phyloP scores from a whole-genome alignment of 2,888 invertebrate species.

The Nycteola revayana region DNA sequence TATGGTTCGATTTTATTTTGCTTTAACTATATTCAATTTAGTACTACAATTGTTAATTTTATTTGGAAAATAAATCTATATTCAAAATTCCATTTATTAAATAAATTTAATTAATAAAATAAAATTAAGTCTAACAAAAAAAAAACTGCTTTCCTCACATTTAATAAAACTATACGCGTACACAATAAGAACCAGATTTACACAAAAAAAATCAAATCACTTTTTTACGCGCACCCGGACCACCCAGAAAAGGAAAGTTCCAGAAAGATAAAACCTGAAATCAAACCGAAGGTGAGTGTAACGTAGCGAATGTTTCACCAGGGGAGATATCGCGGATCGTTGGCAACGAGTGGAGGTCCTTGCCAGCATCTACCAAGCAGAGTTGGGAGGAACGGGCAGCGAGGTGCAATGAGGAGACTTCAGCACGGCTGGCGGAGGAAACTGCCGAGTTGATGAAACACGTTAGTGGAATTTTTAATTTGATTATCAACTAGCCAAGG shows the following conservation, averaged over 20 bases:
- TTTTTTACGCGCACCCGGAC: conserved; percentile 27
- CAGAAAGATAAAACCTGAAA: conserved; percentile 18
- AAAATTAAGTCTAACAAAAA: no score
- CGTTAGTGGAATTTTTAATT: conserved; percentile 49
- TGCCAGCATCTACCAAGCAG: conserved; percentile 93
- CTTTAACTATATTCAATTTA: no score
- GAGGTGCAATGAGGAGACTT: conserved; percentile 93
- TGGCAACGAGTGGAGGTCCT: conserved; percentile 95
- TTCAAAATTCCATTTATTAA: no score
- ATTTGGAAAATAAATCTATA: no score
- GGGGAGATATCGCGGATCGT: conserved; percentile 87
- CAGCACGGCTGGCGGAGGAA: conserved; percentile 84
- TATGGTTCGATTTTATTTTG: no score
- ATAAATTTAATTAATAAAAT: no score
- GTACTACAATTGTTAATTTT: no score
- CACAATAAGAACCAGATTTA: conserved; percentile 19
- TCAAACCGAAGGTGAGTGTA: conserved; percentile 30
- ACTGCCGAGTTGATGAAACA: conserved; percentile 67
- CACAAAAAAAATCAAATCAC: conserved; percentile 10
- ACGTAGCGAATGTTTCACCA: conserved; percentile 34
- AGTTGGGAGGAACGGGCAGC: conserved; percentile 97
- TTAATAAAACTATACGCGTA: conserved; percentile 8
- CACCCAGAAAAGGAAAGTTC: conserved; percentile 27
- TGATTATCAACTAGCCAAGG: no score
- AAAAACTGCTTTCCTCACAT: no score